phyloP scores from a whole-genome alignment of 2,113 vertebrate genomes.

The Esox niger region DNA sequence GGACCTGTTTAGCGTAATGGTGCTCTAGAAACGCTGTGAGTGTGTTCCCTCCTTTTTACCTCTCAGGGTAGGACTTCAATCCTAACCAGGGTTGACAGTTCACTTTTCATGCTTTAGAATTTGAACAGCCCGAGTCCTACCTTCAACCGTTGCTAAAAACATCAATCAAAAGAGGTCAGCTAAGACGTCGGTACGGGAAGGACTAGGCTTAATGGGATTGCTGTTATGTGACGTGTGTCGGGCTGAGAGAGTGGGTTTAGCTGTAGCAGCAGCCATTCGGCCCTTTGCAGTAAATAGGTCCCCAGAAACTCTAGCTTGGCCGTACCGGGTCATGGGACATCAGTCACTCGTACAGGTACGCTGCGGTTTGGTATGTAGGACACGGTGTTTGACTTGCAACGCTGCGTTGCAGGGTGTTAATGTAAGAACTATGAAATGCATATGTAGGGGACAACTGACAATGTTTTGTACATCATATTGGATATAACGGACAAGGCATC shows the following conservation, averaged over 20 bases:
- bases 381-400: too few species aligned
- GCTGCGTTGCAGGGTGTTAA: too few species aligned
- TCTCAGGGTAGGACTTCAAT: conserved; percentile 48
- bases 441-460: too few species aligned
- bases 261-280: conserved; percentile 1
- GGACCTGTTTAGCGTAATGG: conserved; percentile 48
- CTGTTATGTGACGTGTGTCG: too few species aligned
- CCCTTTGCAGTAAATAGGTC: background rate
- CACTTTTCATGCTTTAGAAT: conserved; percentile 60
- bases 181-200: background rate
- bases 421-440: too few species aligned
- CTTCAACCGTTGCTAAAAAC: background rate
- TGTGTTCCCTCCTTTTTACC: conserved; percentile 47
- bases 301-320: background rate
- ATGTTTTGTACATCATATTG: too few species aligned
- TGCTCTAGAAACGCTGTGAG: conserved; percentile 46
- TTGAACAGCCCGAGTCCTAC: conserved; percentile 24
- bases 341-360: background rate
- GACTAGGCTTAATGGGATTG: background rate
- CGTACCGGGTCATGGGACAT: background rate
- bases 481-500: too few species aligned
- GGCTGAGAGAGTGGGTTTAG: too few species aligned
- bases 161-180: background rate
- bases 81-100: conserved; percentile 60
- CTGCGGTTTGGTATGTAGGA: too few species aligned